phyloP scores from a whole-genome alignment of 2,113 vertebrate genomes.

The Brachyistius frenatus region DNA sequence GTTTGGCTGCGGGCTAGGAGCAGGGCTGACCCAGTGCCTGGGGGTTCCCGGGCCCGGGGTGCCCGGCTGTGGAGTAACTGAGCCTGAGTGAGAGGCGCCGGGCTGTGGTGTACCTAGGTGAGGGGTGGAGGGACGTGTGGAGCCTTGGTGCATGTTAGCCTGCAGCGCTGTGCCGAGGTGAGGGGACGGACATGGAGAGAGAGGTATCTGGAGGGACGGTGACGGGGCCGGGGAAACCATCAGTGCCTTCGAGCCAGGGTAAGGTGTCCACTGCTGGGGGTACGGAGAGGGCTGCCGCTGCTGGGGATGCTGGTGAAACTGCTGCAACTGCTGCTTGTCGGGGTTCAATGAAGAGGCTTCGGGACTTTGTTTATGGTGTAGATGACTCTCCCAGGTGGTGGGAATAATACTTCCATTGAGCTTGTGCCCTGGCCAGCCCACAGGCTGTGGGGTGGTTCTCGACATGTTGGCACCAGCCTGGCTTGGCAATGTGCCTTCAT shows the following conservation, averaged over 20 bases:
- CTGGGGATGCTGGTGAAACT: constrained; percentile 81
- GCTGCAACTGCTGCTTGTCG: constrained; percentile 81
- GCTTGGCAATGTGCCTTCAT: constrained; percentile 75
- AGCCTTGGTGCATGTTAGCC: constrained; percentile 61
- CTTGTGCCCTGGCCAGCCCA: constrained; percentile 87
- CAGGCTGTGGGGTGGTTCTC: constrained; percentile 67
- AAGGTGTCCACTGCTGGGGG: constrained; percentile 80
- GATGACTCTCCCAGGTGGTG: constrained; percentile 76
- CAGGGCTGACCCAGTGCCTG: constrained; percentile 79
- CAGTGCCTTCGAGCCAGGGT: constrained; percentile 63
- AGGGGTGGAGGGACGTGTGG: constrained; percentile 51
- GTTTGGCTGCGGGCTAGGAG: constrained; percentile 81
- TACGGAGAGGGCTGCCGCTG: constrained; percentile 75
- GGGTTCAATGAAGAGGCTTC: constrained; percentile 78
- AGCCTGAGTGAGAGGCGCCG: constrained; percentile 63
- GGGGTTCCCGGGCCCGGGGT: constrained; percentile 69
- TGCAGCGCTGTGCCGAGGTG: constrained; percentile 62
- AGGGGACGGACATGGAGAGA: constrained; percentile 76
- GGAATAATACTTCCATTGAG: constrained; percentile 78
- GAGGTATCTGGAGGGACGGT: constrained; percentile 68
- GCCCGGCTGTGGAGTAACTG: constrained; percentile 63
- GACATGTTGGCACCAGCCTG: constrained; percentile 66
- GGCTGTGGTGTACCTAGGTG: constrained; percentile 62
- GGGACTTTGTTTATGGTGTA: constrained; percentile 64
- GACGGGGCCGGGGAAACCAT: constrained; percentile 76